Evolutionary conservation across 2,113 vertebrate species (phyloP).

Genomic region (Passer montanus): DNA sequence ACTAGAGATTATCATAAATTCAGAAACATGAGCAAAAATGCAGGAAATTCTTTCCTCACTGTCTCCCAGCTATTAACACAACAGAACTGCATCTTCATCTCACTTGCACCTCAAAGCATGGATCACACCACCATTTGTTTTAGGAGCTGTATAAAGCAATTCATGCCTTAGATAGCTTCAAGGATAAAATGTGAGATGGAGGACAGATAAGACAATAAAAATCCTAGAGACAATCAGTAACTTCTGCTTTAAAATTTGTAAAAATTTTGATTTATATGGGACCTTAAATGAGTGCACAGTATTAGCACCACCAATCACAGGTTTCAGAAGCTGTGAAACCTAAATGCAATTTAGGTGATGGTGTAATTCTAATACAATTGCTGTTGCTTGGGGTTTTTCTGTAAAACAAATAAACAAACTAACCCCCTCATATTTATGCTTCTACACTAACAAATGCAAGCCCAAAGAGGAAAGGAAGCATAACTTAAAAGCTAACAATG

Average conservation of each 20-base stretch:
- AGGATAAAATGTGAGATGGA: neutral
- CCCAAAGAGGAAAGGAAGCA: neutral
- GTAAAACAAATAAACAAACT: neutral
- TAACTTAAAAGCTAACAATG: neutral
- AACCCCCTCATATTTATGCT: neutral
- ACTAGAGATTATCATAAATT: neutral
- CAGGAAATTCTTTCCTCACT: neutral
- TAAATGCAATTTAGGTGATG: neutral
- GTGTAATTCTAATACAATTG: neutral
- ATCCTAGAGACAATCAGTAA: fast-evolving
- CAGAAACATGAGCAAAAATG: neutral
- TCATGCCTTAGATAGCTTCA: neutral
- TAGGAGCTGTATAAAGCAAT: neutral
- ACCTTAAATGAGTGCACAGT: neutral
- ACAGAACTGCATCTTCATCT: neutral
- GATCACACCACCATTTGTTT: neutral
- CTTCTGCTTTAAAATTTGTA: neutral
- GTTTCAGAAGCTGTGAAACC: neutral
- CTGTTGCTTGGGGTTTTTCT: neutral
- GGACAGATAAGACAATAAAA: neutral
- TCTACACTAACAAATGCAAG: neutral
- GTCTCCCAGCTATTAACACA: neutral
- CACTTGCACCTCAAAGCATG: neutral
- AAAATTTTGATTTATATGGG: neutral
- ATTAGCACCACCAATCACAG: neutral